A percentile compares a stretch with the other conserved stretches of the same genome.
These are phyloP conservation scores for Exocentrus adspersus DNA, from an alignment of 2,888 invertebrate genomes.

Conservation along the genomic window DNA sequence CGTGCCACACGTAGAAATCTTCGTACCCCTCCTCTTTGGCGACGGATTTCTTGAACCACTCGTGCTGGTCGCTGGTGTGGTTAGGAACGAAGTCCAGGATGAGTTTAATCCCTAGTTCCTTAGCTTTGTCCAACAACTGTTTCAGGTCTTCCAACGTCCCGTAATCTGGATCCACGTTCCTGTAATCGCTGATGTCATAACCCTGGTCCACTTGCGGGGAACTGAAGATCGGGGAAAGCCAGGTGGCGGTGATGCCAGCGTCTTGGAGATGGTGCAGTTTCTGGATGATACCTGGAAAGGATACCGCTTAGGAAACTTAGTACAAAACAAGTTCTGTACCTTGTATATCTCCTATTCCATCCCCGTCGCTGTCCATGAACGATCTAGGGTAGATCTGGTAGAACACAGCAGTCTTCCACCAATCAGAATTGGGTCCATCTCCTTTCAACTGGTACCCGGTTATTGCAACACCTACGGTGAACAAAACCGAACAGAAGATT, in stretches of 20 bases:
- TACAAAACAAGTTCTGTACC: no score
- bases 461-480: no score
- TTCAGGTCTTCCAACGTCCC: constrained; percentile 80
- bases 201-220: constrained; percentile 89
- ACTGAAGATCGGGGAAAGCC: constrained; percentile 86
- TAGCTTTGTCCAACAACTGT: constrained; percentile 67
- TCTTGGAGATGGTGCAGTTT: constrained; percentile 61
- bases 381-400: constrained; percentile 91
- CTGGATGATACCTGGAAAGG: constrained; percentile 66
- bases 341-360: constrained; percentile 88
- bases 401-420: constrained; percentile 85
- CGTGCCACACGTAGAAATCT: constrained; percentile 83
- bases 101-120: constrained; percentile 66
- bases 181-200: constrained; percentile 85
- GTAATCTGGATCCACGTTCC: constrained; percentile 75
- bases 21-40: constrained; percentile 70
- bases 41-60: constrained; percentile 83
- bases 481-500: no score
- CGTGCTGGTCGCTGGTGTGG: constrained; percentile 80
- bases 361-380: constrained; percentile 84
- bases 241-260: constrained; percentile 77
- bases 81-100: constrained; percentile 64
- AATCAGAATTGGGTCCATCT: constrained; percentile 64
- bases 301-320: no score
- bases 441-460: not conserved